phyloP scores from a whole-genome alignment of 2,797 vertebrate species.

The Enteromius treurensis region DNA sequence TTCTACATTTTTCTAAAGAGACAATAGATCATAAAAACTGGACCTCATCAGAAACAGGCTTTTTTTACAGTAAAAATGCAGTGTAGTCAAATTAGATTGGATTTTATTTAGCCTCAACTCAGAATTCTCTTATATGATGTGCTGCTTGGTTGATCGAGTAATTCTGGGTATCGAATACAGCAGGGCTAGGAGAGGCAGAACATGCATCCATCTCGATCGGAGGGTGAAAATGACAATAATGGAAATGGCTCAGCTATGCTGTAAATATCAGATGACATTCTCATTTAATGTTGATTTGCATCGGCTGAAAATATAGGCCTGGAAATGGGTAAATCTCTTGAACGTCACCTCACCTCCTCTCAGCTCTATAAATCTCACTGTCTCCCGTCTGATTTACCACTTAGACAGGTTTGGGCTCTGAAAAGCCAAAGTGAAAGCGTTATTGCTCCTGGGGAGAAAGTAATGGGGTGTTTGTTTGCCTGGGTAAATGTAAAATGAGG shows the following conservation, averaged over 20 bases:
- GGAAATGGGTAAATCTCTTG: conserved; percentile 39
- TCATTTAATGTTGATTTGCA: conserved; percentile 57
- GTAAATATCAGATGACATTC: conserved; percentile 61
- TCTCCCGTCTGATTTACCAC: conserved; percentile 41
- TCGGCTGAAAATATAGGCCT: conserved; percentile 41
- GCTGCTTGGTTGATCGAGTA: neutral
- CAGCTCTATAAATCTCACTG: conserved; percentile 44
- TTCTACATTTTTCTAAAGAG: neutral
- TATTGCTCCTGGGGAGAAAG: conserved; percentile 2
- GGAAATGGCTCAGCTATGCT: conserved; percentile 32
- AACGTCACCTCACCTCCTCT: conserved; percentile 9
- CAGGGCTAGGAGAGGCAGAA: neutral
- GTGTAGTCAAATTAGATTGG: neutral
- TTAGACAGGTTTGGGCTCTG: conserved; percentile 18
- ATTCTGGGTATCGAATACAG: neutral
- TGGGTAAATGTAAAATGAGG: conserved; percentile 25
- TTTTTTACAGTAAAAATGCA: neutral
- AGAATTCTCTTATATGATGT: neutral
- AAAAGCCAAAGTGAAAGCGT: neutral
- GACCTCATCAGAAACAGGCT: neutral
- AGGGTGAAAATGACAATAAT: neutral
- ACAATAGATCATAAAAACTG: neutral
- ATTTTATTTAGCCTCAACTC: neutral
- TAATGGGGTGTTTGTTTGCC: conserved; percentile 47
- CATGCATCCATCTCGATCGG: neutral